Conservation (phyloP, 1,140 invertebrate species). For the Diprion similis region DNA sequence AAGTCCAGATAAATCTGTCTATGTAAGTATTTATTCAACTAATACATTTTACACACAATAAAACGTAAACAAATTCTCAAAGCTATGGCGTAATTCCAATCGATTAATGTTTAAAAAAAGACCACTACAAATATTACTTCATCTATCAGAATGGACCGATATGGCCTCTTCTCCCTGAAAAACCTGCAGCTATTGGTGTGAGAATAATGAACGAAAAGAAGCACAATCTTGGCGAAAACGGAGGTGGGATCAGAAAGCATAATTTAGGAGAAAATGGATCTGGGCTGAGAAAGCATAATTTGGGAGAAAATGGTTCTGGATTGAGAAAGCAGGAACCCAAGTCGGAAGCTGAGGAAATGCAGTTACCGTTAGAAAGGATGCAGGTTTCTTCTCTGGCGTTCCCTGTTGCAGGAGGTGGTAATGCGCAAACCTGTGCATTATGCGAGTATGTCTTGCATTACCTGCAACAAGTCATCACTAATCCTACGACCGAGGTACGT, state of each 20-base stretch:
- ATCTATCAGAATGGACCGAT: slow-evolving; percentile 56
- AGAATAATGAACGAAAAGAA: slow-evolving; percentile 47
- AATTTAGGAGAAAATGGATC: slow-evolving; percentile 46
- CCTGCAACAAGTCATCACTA: slow-evolving; percentile 75
- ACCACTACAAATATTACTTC: slow-evolving; percentile 15
- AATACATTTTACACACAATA: background rate
- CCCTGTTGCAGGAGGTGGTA: slow-evolving; percentile 45
- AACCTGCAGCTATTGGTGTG: slow-evolving; percentile 52
- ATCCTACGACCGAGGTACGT: slow-evolving; percentile 71
- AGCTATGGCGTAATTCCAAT: background rate
- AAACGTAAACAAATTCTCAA: too few relatives aligned
- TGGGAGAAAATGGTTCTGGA: slow-evolving; percentile 48
- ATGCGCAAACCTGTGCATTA: slow-evolving; percentile 71
- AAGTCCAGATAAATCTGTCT: slow-evolving; percentile 33
- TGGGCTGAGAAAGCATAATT: slow-evolving; percentile 42
- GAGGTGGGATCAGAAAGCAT: slow-evolving; percentile 45
- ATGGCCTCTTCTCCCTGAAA: slow-evolving; percentile 62
- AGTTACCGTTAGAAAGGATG: slow-evolving; percentile 73
- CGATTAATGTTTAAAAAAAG: too few relatives aligned
- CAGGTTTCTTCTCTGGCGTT: slow-evolving; percentile 54
- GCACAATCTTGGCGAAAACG: slow-evolving; percentile 37
- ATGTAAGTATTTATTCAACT: slow-evolving; percentile 33
- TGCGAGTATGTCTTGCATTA: slow-evolving; percentile 86
- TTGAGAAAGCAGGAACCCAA: slow-evolving; percentile 42
- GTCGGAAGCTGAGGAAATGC: slow-evolving; percentile 55